These are phyloP conservation scores for Trogon melanurus DNA, from an alignment of 2,113 vertebrate genomes.

Conservation along the genomic window DNA sequence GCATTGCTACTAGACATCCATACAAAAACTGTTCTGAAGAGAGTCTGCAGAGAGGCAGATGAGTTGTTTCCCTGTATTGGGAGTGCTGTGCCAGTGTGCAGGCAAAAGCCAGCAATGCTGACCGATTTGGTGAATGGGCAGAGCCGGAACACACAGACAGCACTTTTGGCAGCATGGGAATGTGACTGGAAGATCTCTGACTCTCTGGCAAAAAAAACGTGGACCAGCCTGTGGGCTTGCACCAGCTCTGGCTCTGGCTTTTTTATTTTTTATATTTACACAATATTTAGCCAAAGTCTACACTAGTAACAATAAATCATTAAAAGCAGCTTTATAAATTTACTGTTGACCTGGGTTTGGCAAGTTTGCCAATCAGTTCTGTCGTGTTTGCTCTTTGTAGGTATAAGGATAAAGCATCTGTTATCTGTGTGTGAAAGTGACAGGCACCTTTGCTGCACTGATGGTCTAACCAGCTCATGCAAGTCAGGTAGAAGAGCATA, in stretches of 20 bases:
- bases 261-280: no score
- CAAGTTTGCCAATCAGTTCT: background rate
- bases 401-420: background rate
- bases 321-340: background rate
- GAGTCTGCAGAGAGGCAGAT: rapidly evolving
- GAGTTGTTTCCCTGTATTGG: background rate
- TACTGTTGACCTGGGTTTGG: background rate
- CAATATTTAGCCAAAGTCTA: background rate
- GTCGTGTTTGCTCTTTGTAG: background rate
- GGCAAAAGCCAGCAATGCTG: background rate
- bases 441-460: background rate
- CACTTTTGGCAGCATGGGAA: background rate
- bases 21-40: background rate
- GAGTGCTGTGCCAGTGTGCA: background rate
- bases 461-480: background rate
- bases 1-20: background rate
- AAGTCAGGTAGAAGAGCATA: background rate
- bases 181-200: background rate
- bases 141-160: background rate
- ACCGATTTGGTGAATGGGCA: background rate
- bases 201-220: background rate
- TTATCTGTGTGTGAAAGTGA: background rate
- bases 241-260: background rate
- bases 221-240: background rate
- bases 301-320: background rate